These are phyloP conservation scores for Salvator merianae DNA, from an alignment of 2,113 vertebrate species.

Conservation along the genomic window DNA sequence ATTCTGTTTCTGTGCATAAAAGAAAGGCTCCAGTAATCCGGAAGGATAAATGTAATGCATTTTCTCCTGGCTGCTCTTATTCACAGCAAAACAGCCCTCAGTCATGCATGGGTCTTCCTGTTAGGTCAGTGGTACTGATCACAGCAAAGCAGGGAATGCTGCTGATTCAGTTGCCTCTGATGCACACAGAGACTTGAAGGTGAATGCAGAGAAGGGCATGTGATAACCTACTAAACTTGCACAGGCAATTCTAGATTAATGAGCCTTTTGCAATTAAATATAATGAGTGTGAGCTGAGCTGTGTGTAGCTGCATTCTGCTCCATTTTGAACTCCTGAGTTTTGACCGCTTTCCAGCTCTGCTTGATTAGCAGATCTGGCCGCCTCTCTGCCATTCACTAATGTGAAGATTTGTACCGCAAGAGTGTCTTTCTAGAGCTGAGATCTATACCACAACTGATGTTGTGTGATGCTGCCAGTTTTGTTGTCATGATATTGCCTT, in stretches of 20 bases:
- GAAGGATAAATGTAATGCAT: fast-evolving
- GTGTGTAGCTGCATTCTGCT: slow-evolving; percentile 5
- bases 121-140: neutral
- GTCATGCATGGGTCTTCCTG: neutral
- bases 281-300: neutral
- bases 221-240: neutral
- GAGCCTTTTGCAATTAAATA: slow-evolving; percentile 40
- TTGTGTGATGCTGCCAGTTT: too few species aligned
- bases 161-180: fast-evolving
- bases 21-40: neutral
- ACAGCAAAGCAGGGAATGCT: neutral
- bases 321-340: neutral
- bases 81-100: fast-evolving
- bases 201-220: neutral
- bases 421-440: too few species aligned
- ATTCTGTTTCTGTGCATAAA: fast-evolving
- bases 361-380: neutral
- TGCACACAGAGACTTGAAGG: neutral
- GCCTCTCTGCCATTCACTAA: neutral
- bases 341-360: neutral
- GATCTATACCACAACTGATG: too few species aligned
- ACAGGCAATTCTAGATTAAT: slow-evolving; percentile 27
- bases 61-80: fast-evolving
- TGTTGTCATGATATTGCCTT: too few species aligned
- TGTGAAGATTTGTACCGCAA: neutral